Conservation (phyloP, 2,888 invertebrate species). For the Orthonevra nobilis region DNA sequence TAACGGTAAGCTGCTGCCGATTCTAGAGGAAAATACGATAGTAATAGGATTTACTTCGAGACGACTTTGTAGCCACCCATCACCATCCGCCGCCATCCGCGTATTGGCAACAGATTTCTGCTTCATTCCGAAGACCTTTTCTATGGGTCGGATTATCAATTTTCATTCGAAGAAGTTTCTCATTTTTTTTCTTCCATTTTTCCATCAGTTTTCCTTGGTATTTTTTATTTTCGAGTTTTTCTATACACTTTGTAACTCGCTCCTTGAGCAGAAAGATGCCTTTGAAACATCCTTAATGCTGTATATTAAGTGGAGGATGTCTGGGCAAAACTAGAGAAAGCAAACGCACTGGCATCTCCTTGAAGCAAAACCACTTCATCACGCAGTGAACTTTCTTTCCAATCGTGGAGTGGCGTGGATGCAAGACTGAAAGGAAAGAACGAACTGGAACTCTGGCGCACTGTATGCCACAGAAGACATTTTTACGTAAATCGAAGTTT, state of each 20-base stretch:
- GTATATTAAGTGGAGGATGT: conserved; percentile 51
- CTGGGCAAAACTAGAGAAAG: conserved; percentile 20
- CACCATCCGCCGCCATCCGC: neutral
- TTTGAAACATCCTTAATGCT: conserved; percentile 49
- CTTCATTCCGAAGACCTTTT: conserved; percentile 38
- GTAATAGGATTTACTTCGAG: conserved; percentile 64
- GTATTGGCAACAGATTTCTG: conserved; percentile 47
- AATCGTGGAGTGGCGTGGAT: neutral
- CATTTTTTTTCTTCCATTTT: conserved; percentile 56
- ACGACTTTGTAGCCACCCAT: conserved; percentile 28
- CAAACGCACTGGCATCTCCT: conserved; percentile 58
- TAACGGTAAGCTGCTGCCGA: conserved; percentile 68
- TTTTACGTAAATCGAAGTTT: conserved; percentile 42
- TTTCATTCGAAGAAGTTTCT: conserved; percentile 56
- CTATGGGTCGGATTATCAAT: conserved; percentile 57
- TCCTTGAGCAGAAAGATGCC: conserved; percentile 5
- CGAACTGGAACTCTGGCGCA: conserved; percentile 22
- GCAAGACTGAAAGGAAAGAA: neutral
- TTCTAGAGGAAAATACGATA: conserved; percentile 55
- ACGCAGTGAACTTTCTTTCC: conserved; percentile 55
- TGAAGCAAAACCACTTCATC: conserved; percentile 47
- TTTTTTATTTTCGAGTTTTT: too few species aligned
- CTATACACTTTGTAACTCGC: conserved; percentile 6
- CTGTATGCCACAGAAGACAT: conserved; percentile 26
- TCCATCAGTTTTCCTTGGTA: too few species aligned